Percentiles rank a stretch among this genome's conserved stretches.
Evolutionary conservation across 2,113 vertebrate genomes (phyloP).

Genomic region (Chlorodrepanis virens): DNA sequence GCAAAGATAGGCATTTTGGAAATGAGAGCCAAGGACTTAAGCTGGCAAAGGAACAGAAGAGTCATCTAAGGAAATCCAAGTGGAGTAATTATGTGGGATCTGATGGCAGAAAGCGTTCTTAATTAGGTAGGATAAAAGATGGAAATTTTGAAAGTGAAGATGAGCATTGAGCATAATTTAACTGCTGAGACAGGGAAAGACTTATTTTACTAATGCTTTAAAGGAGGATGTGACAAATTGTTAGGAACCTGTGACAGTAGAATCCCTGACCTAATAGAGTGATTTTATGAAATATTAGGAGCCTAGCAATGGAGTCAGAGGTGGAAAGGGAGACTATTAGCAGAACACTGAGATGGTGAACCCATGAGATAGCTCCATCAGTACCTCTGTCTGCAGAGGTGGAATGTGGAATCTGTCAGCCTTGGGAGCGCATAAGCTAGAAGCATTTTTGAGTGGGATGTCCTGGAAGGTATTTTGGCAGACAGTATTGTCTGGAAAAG

Average conservation of each 20-base stretch:
- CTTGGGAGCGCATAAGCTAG: background rate
- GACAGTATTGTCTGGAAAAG: background rate
- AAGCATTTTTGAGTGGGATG: background rate
- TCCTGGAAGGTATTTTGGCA: background rate
- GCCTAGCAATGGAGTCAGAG: background rate
- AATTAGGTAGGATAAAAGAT: conserved; percentile 13
- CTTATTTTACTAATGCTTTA: background rate
- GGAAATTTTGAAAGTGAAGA: background rate
- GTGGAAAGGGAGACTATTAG: background rate
- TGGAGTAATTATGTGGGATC: conserved; percentile 25
- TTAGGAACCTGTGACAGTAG: background rate
- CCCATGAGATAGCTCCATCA: background rate
- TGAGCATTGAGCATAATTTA: background rate
- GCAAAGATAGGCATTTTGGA: conserved; percentile 11
- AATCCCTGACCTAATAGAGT: background rate
- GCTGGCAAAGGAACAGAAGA: conserved; percentile 33
- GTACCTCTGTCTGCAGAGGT: background rate
- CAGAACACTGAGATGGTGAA: background rate
- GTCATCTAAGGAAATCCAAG: background rate
- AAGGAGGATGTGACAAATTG: background rate
- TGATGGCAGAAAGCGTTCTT: conserved; percentile 35
- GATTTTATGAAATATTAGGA: background rate
- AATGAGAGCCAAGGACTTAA: conserved; percentile 8
- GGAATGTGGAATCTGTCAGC: background rate
- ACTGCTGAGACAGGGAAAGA: background rate